Conservation (phyloP, 2,888 invertebrate species). For the Drosophila gaucha region DNA sequence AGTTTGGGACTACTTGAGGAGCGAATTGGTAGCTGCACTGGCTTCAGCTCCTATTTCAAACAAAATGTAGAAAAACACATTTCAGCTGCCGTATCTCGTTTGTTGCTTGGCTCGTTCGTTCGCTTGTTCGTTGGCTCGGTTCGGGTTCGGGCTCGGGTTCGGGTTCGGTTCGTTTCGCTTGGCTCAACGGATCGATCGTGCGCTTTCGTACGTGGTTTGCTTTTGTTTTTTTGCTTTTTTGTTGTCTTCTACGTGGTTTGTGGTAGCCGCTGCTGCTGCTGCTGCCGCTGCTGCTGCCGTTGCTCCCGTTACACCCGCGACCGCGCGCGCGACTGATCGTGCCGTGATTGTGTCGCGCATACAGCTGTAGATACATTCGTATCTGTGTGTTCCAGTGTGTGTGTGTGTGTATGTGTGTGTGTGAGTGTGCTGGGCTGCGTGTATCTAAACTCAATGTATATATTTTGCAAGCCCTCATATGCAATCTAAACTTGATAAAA, state of each 20-base stretch:
- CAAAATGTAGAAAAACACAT: slow-evolving; percentile 84
- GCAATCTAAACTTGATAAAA: background rate
- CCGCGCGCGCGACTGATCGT: slow-evolving; percentile 64
- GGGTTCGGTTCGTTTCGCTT: slow-evolving; percentile 18
- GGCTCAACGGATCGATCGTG: slow-evolving; percentile 12
- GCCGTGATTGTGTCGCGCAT: slow-evolving; percentile 66
- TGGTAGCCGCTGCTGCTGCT: slow-evolving; percentile 62
- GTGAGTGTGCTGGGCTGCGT: slow-evolving; percentile 18
- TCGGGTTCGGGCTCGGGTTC: slow-evolving; percentile 29
- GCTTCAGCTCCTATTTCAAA: slow-evolving; percentile 85
- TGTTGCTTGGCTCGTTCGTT: slow-evolving; percentile 42
- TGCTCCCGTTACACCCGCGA: slow-evolving; percentile 74
- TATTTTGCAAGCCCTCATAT: slow-evolving; percentile 24
- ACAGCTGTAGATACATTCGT: slow-evolving; percentile 21
- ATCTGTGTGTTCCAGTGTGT: slow-evolving; percentile 17
- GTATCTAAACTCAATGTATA: slow-evolving; percentile 24
- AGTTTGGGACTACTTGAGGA: slow-evolving; percentile 85
- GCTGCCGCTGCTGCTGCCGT: slow-evolving; percentile 34
- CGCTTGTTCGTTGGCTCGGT: background rate
- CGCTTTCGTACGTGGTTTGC: slow-evolving; percentile 37
- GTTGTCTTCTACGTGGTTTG: slow-evolving; percentile 74
- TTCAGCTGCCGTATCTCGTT: slow-evolving; percentile 82
- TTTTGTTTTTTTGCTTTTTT: slow-evolving; percentile 38
- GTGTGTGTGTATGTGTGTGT: slow-evolving; percentile 5
- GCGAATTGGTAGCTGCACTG: slow-evolving; percentile 85